Conservation (phyloP, 2,888 invertebrate species). For the Acrocyrtus sp. region DNA sequence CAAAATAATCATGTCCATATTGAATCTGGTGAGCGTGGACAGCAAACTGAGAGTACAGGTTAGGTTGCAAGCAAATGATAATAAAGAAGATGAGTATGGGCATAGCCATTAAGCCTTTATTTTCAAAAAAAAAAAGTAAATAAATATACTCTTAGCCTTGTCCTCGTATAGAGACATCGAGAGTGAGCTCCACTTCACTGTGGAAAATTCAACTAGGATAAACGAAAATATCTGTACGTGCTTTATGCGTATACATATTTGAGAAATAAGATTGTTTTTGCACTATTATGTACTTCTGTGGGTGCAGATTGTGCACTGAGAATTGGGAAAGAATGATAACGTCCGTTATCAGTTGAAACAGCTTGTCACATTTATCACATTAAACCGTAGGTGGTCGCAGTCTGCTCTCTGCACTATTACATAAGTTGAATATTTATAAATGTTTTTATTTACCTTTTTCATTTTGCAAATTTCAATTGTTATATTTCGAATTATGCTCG, state of each 20-base stretch:
- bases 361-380: conserved; percentile 3
- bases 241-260: neutral
- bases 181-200: neutral
- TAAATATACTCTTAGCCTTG: too few species aligned
- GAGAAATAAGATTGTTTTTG: neutral
- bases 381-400: neutral
- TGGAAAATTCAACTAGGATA: neutral
- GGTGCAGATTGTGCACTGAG: neutral
- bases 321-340: neutral
- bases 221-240: neutral
- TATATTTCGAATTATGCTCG: too few species aligned
- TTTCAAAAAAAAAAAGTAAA: too few species aligned
- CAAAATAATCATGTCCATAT: too few species aligned
- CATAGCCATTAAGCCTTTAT: too few species aligned
- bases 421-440: neutral
- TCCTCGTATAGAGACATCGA: too few species aligned
- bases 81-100: too few species aligned
- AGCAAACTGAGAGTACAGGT: too few species aligned
- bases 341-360: neutral
- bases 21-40: too few species aligned
- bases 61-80: too few species aligned
- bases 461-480: too few species aligned
- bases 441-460: too few species aligned
- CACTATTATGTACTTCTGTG: neutral
- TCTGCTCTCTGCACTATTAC: neutral